Percentiles rank a stretch among this genome's conserved stretches.
These are phyloP conservation scores for Metopia argyrocephala DNA, from an alignment of 2,888 invertebrate species.

Conservation along the genomic window DNA sequence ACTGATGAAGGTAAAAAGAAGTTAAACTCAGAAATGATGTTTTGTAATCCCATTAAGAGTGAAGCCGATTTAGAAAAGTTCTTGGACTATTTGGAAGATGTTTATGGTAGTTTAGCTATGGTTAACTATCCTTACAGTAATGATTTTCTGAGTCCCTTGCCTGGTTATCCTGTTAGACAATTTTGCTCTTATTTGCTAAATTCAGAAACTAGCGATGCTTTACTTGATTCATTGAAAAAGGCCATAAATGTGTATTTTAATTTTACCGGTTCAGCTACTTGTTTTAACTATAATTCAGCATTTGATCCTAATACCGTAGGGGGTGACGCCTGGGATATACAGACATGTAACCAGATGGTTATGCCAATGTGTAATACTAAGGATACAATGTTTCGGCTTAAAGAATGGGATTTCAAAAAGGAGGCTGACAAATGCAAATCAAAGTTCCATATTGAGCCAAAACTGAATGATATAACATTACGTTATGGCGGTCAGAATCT, in stretches of 20 bases:
- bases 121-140: constrained; percentile 95
- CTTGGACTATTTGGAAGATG: constrained; percentile 85
- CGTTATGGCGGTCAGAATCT: constrained; percentile 91
- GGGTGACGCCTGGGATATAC: constrained; percentile 88
- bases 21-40: constrained; percentile 19
- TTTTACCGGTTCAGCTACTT: constrained; percentile 85
- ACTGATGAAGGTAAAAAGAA: constrained; percentile 60
- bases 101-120: constrained; percentile 93
- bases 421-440: constrained; percentile 85
- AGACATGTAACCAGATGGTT: constrained; percentile 97
- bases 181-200: constrained; percentile 80
- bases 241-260: constrained; percentile 89
- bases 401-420: constrained; percentile 85
- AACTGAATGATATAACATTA: constrained; percentile 83
- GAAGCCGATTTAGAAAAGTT: constrained; percentile 75
- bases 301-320: constrained; percentile 81
- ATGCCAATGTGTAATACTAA: constrained; percentile 94
- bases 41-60: constrained; percentile 51
- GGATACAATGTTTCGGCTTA: constrained; percentile 90
- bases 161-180: constrained; percentile 88
- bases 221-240: constrained; percentile 81
- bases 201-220: constrained; percentile 9
- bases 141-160: constrained; percentile 89
- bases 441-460: constrained; percentile 84
- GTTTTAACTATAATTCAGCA: constrained; percentile 83